Percentiles rank a stretch among this genome's conserved stretches.
phyloP scores from a whole-genome alignment of 2,888 invertebrate genomes.

The Steromphala cineraria region DNA sequence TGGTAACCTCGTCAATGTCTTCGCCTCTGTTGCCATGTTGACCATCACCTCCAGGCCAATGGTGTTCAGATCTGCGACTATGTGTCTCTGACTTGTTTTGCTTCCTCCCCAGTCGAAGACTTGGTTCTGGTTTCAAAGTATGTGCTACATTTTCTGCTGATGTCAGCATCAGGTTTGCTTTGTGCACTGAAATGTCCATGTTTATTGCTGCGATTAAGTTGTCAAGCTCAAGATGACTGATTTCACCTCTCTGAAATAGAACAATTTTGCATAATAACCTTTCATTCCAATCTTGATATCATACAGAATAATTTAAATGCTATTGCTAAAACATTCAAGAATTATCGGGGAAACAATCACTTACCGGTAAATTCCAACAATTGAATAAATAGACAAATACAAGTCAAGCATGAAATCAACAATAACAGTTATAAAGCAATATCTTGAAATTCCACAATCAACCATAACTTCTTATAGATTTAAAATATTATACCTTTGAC shows the following conservation, averaged over 20 bases:
- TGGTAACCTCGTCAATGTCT: neutral
- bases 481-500: slow-evolving; percentile 38
- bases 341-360: too few species aligned
- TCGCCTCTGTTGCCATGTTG: neutral
- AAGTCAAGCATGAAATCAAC: too few species aligned
- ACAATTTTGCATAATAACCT: neutral
- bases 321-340: too few species aligned
- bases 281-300: too few species aligned
- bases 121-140: neutral
- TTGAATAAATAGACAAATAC: too few species aligned
- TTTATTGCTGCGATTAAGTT: slow-evolving; percentile 45
- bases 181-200: slow-evolving; percentile 50
- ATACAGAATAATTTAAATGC: too few species aligned
- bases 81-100: too few species aligned
- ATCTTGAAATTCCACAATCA: too few species aligned
- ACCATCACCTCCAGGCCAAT: neutral
- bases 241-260: slow-evolving; percentile 36
- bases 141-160: slow-evolving; percentile 19
- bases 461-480: too few species aligned
- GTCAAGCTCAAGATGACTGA: slow-evolving; percentile 47
- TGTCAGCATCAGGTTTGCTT: slow-evolving; percentile 36
- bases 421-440: too few species aligned
- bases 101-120: neutral
- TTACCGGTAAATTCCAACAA: too few species aligned
- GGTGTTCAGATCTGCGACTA: too few species aligned